Evolutionary conservation across 1,140 invertebrate genomes (phyloP).

Genomic region (Drosophila pandora): DNA sequence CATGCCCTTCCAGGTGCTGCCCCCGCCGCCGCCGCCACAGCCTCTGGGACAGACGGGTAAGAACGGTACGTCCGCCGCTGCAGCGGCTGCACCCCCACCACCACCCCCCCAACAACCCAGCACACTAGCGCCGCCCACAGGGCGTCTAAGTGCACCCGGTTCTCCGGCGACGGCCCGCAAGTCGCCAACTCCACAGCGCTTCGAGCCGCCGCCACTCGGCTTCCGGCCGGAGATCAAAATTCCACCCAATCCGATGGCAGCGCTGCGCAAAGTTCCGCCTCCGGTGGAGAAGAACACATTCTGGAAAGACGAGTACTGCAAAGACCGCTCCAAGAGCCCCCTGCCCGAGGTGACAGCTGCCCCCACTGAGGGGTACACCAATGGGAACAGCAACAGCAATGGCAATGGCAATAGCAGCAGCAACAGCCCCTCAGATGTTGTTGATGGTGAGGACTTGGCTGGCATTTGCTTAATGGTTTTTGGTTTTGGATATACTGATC

Average conservation of each 20-base stretch:
- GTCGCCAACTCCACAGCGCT: constrained; percentile 83
- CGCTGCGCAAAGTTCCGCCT: constrained; percentile 84
- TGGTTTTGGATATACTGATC: constrained; percentile 47
- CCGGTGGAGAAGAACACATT: constrained; percentile 83
- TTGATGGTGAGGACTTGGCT: constrained; percentile 75
- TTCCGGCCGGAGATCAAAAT: constrained; percentile 88
- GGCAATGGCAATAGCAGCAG: constrained; percentile 1
- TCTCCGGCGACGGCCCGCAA: constrained; percentile 83
- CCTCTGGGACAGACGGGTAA: constrained; percentile 77
- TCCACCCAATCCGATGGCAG: constrained; percentile 87
- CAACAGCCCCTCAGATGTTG: constrained; percentile 49
- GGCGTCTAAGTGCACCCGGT: constrained; percentile 73
- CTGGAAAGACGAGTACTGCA: constrained; percentile 83
- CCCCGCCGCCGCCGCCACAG: constrained; percentile 85
- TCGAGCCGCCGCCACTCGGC: constrained; percentile 82
- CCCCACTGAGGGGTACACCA: constrained; percentile 10
- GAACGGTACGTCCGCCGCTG: constrained; percentile 61
- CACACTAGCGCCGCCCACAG: constrained; percentile 80
- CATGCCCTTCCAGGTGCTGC: constrained; percentile 89
- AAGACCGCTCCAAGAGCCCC: constrained; percentile 78
- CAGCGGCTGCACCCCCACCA: constrained; percentile 84
- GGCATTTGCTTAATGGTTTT: constrained; percentile 41
- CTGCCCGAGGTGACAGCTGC: constrained; percentile 52
- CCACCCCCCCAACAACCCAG: constrained; percentile 85
- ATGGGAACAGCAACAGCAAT: background rate